A percentile compares a stretch with the other conserved stretches of the same genome.
These are phyloP conservation scores for Aldrovandia affinis DNA, from an alignment of 2,797 vertebrate genomes.

Conservation along the genomic window DNA sequence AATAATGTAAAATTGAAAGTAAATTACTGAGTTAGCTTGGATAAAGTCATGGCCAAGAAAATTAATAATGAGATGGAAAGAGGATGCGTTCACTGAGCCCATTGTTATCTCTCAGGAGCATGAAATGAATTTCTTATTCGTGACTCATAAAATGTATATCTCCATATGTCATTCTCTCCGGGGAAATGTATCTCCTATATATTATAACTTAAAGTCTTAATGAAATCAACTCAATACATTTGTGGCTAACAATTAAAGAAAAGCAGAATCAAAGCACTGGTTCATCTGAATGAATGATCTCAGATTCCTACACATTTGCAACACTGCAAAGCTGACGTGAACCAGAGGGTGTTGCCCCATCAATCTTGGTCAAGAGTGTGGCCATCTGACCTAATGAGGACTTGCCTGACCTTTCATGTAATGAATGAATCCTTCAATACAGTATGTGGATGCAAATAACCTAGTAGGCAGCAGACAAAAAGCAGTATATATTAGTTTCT, in stretches of 20 bases:
- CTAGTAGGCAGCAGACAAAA: background rate
- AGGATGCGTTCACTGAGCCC: background rate
- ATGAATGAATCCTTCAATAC: slow-evolving; percentile 13
- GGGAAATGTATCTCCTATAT: background rate
- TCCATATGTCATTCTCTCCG: background rate
- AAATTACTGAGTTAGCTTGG: background rate
- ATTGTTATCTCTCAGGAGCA: background rate
- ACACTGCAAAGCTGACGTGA: background rate
- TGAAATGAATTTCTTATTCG: background rate
- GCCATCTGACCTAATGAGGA: slow-evolving; percentile 18
- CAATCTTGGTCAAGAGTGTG: background rate
- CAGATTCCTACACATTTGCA: background rate
- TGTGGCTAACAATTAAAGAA: background rate
- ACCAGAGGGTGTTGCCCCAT: background rate
- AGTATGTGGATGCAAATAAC: background rate
- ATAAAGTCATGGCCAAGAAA: background rate
- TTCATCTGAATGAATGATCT: background rate
- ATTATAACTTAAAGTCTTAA: background rate
- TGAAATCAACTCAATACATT: background rate
- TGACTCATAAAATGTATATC: background rate
- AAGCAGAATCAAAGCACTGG: background rate
- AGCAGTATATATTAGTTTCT: background rate
- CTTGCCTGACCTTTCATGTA: slow-evolving; percentile 24
- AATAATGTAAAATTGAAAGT: background rate
- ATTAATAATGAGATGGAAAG: background rate